Base-by-base conservation (phyloP, 2,888 invertebrate genomes). In the Perizoma flavofasciatum region DNA sequence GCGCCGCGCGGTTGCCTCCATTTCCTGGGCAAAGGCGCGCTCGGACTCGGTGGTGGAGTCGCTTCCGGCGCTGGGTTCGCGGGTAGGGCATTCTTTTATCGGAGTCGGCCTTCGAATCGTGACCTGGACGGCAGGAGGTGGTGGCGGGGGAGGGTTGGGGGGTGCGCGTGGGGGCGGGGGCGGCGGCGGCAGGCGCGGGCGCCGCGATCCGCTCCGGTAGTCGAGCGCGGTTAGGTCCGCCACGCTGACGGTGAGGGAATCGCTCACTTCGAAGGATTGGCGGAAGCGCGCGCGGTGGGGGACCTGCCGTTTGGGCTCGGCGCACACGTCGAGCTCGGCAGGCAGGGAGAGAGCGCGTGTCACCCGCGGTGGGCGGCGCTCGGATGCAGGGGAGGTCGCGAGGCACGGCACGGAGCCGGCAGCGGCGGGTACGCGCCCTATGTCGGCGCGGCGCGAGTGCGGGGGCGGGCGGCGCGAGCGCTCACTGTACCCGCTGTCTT, bases 401-500 rank as follows among this genome's bases (percentile, higher is more conserved):
- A 88, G 86, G 77, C 87, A 87, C 67, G 89, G 90, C 77, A 77
- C 87, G 81, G 85, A 86, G 78, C 84, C 87, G 78, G 86, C 86
- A 69, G 85, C 79, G 67, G 77, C 79, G 75, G 75, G 71, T 69
- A 73, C 72, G 63, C 73, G 80, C 75, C 81, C 84, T 85, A 87
- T 85, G 83, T 87, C 86, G 74, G 75, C 76, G 65, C 79, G 80
- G 72, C 82, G 79, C 55, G 80, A 65, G 68, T 82, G 75, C 76
- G 87, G 82, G 66, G 83, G 85, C 74, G 86, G 84, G 48, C 86
- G 85, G 60, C 88, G 89, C 53, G 88, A 81, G 49, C 88, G 87
- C 74, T 96, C 96, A 76, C 95, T 94, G 85, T 95, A 96, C 55
- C 96, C 96, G 73, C 96, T 96, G 83, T 96, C 96, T 82, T 96